Conservation (phyloP, 2,797 vertebrate species). For the Steatocranus sp. region DNA sequence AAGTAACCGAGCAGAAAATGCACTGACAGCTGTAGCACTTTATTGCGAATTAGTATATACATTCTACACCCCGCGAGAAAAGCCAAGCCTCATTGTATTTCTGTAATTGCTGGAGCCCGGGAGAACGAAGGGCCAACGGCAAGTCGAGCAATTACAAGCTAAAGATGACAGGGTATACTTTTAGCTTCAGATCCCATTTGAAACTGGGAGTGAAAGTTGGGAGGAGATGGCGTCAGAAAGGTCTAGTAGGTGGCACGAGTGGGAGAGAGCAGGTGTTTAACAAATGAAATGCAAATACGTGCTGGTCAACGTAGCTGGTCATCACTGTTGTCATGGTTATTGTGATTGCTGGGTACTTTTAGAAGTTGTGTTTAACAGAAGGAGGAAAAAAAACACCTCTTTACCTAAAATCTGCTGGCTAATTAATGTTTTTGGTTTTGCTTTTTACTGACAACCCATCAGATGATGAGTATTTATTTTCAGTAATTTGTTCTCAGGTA, state of each 20-base stretch:
- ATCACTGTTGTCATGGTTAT: neutral
- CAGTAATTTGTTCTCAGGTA: neutral
- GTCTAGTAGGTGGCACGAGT: neutral
- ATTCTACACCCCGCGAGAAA: conserved; percentile 88
- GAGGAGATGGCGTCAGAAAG: neutral
- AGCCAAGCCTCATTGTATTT: conserved; percentile 95
- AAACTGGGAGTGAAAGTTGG: conserved; percentile 47
- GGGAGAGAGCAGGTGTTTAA: conserved; percentile 34
- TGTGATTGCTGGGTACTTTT: neutral
- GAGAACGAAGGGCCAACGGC: conserved; percentile 82
- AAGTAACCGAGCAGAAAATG: conserved; percentile 99
- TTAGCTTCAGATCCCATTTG: conserved; percentile 81
- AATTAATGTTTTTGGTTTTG: neutral
- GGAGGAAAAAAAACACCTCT: neutral
- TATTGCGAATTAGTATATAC: conserved; percentile 99
- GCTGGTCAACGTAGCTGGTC: neutral
- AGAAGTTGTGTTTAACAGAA: neutral
- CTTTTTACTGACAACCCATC: neutral
- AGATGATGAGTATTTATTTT: neutral
- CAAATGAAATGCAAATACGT: conserved; percentile 6
- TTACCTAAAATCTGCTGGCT: neutral
- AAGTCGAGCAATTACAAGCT: conserved; percentile 90
- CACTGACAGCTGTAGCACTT: conserved; percentile 99
- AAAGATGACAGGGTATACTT: conserved; percentile 86
- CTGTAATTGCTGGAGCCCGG: conserved; percentile 91